Evolutionary conservation across 2,888 invertebrate species (phyloP), one percentile per base, ranked within the genome.

Genomic region (Argyra leucocephala): DNA sequence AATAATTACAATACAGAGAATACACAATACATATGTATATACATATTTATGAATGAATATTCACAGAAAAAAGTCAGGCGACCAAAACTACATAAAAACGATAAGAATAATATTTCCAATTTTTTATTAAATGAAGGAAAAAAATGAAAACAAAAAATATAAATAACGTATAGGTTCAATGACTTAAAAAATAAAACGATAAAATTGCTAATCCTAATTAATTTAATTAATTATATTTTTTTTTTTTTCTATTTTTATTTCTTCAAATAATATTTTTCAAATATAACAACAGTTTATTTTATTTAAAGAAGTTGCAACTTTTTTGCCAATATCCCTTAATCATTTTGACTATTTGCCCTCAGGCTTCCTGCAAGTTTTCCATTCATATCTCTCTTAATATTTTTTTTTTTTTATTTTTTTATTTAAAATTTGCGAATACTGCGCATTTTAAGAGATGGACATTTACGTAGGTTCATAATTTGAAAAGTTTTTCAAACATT

Each of bases 311-410:
- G 48, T 18, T 48, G 48, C 48, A 48, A 48, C 18, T 48, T 48
- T 48, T 48, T 48, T 48, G 48, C 48, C 48, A 48, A 37, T 5
- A 48, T 48, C 48, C 48, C 48, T 48, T 48, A 48, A 48, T 48
- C 48, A 15, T 48, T 48, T 6, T 48, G 48, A 48, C 48, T 48
- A 23, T 59, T 59, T 59, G 59, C 23, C 59, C 59, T 21, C 59
- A 23, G 59, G 59, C 18, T 59, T 59, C 59, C 59, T 23, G 59
- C 48, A 48, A 48, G 48, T 48, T 48, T 48, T 48, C 48, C 48
- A 48, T 15, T n/a, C n/a, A 48, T 48, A 48, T 18, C 15, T 48
- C 48, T 48, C 12, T n/a, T 15, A 3, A 10, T n/a, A 5, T 15
- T 18, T 48, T 9, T 18, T 48, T 48, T 48, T 2, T 6, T 31